phyloP scores from a whole-genome alignment of 2,888 invertebrate species.

The Prionchulus punctatus region DNA sequence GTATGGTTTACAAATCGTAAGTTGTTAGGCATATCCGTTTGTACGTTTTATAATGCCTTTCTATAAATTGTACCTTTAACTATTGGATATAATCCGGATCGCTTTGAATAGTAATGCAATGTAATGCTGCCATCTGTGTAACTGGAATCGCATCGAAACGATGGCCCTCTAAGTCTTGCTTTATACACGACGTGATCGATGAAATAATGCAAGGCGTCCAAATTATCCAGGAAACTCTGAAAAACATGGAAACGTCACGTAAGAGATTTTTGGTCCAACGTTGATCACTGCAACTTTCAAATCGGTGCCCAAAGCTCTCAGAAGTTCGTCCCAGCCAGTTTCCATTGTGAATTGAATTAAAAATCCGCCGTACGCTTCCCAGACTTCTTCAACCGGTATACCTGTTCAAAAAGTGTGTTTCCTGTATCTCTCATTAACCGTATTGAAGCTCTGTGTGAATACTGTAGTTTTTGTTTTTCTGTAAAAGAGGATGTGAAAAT shows the following conservation, averaged over 20 bases:
- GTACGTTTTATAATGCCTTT: no score
- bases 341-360: slow-evolving; percentile 29
- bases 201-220: slow-evolving; percentile 66
- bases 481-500: no score
- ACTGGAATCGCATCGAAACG: slow-evolving; percentile 79
- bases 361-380: slow-evolving; percentile 28
- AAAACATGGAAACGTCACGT: no score
- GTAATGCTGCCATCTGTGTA: slow-evolving; percentile 71
- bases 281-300: no score
- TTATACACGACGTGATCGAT: slow-evolving; percentile 26
- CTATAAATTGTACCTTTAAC: no score
- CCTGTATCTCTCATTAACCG: no score
- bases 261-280: no score
- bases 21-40: no score
- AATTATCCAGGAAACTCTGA: background rate
- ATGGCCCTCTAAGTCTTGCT: slow-evolving; percentile 46
- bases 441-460: no score
- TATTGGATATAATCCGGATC: slow-evolving; percentile 80
- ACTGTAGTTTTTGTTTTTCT: no score
- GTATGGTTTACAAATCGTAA: slow-evolving; percentile 34
- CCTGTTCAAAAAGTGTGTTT: slow-evolving; percentile 18
- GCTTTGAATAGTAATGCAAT: slow-evolving; percentile 86
- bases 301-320: slow-evolving; percentile 26
- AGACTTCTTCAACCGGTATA: slow-evolving; percentile 24
- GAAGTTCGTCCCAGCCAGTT: slow-evolving; percentile 30